Evolutionary conservation across 2,113 vertebrate species (phyloP).

Genomic region (Cyphomyrus plagiostoma): DNA sequence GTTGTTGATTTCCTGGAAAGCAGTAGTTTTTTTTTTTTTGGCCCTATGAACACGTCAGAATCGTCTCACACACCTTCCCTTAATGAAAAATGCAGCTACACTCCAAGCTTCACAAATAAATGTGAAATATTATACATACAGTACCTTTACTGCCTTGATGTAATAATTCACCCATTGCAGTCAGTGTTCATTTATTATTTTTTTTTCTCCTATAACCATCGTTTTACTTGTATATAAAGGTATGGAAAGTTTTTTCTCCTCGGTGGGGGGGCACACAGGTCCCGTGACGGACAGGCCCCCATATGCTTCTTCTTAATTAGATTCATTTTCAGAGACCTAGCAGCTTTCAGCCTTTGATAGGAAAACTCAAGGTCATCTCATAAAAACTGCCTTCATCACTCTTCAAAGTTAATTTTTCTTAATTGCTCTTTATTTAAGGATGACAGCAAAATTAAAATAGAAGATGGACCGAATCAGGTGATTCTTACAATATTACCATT

Average conservation of each 20-base stretch:
- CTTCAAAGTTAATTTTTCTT: conserved; percentile 15
- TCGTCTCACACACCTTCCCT: not conserved
- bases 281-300: not conserved
- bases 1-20: not conserved
- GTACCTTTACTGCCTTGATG: not conserved
- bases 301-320: not conserved
- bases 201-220: not conserved
- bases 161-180: not conserved
- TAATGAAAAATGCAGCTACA: not conserved
- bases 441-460: conserved; percentile 59
- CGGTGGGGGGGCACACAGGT: not conserved
- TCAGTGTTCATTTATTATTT: not conserved
- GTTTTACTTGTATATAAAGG: not conserved
- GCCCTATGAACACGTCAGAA: not conserved
- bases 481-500: conserved; percentile 54
- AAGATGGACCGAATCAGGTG: conserved; percentile 41
- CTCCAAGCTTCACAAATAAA: not conserved
- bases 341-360: conserved; percentile 13
- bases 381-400: conserved; percentile 10
- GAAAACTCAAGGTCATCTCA: conserved; percentile 45
- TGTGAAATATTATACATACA: not conserved
- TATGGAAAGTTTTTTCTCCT: not conserved
- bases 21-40: not conserved
- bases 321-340: not conserved
- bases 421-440: conserved; percentile 66